Conservation (phyloP, 2,888 invertebrate genomes). For the Hofmannophila pseudospretella region DNA sequence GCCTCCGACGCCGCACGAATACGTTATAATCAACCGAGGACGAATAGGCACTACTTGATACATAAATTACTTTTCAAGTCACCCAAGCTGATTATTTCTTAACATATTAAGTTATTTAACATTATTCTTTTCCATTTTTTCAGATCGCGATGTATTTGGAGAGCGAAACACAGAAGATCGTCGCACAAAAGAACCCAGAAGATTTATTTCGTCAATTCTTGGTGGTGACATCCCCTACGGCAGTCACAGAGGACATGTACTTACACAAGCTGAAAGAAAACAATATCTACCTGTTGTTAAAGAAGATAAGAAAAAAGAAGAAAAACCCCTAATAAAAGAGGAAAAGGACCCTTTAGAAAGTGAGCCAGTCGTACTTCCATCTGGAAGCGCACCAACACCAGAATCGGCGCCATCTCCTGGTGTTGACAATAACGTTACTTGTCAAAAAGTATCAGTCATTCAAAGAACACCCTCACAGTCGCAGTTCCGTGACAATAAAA, state of each 20-base stretch:
- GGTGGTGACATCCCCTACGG: slow-evolving; percentile 90
- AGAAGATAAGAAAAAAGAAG: slow-evolving; percentile 77
- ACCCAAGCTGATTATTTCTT: neutral
- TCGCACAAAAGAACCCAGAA: slow-evolving; percentile 70
- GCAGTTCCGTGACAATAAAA: slow-evolving; percentile 66
- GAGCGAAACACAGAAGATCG: slow-evolving; percentile 53
- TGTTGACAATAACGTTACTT: slow-evolving; percentile 83
- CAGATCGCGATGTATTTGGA: slow-evolving; percentile 75
- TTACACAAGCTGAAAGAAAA: slow-evolving; percentile 90
- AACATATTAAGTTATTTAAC: neutral
- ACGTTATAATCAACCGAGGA: slow-evolving; percentile 58
- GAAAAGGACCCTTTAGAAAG: slow-evolving; percentile 82
- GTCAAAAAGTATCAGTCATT: slow-evolving; percentile 86
- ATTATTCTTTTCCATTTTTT: slow-evolving; percentile 34
- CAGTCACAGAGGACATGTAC: slow-evolving; percentile 84
- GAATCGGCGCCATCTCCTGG: slow-evolving; percentile 79
- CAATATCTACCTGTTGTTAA: slow-evolving; percentile 82
- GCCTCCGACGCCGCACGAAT: slow-evolving; percentile 64
- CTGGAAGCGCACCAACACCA: slow-evolving; percentile 69
- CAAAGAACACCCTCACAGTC: slow-evolving; percentile 85
- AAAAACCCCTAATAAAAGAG: slow-evolving; percentile 74
- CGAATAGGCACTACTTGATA: slow-evolving; percentile 37
- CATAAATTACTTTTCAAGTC: slow-evolving; percentile 21
- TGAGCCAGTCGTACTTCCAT: slow-evolving; percentile 79
- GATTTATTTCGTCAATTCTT: slow-evolving; percentile 88